A percentile compares a stretch with the other conserved stretches of the same genome.
Evolutionary conservation across 2,113 vertebrate species (phyloP).

Genomic region (Xyrauchen texanus): DNA sequence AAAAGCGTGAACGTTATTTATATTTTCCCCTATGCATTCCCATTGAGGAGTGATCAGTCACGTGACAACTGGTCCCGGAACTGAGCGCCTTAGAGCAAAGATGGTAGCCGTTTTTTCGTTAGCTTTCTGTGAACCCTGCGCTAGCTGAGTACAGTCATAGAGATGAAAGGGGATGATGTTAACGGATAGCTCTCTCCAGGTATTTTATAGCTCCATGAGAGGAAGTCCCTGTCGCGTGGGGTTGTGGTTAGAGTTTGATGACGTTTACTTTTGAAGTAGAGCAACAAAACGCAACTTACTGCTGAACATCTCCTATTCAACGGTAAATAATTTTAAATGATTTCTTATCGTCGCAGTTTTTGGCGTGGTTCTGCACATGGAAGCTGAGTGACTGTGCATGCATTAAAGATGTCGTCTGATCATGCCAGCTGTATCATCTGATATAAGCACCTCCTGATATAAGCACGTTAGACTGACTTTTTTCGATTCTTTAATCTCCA

Average conservation of each 20-base stretch:
- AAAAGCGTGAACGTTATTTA: no score
- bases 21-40: no score
- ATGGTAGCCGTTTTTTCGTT: no score
- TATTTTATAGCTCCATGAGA: no score
- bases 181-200: no score
- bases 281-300: neutral
- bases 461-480: neutral
- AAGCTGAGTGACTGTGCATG: neutral
- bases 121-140: no score
- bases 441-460: no score
- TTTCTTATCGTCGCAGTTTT: neutral
- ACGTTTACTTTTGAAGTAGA: constrained; percentile 27
- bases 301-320: neutral
- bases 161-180: no score
- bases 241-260: constrained; percentile 42
- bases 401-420: neutral
- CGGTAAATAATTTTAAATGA: neutral
- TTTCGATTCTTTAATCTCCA: neutral
- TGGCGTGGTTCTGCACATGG: neutral
- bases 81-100: no score
- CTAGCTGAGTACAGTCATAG: no score
- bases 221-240: constrained; percentile 25
- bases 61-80: no score
- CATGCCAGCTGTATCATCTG: neutral
- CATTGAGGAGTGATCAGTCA: no score